phyloP scores from a whole-genome alignment of 2,888 invertebrate genomes.

The Synanthedon myopaeformis region DNA sequence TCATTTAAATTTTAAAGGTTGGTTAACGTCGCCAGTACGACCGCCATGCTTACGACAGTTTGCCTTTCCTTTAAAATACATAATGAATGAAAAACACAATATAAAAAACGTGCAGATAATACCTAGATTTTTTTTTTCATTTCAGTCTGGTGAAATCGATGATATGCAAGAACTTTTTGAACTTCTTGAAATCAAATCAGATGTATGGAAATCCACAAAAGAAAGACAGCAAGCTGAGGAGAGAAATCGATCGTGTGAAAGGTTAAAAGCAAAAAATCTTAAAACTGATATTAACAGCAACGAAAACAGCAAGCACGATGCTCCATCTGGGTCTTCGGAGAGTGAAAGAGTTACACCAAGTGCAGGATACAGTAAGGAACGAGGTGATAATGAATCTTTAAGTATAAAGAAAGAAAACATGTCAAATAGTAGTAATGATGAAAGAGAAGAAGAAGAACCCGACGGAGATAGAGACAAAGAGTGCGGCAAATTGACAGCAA shows the following conservation, averaged over 20 bases:
- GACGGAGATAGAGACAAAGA: constrained; percentile 64
- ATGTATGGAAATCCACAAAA: constrained; percentile 76
- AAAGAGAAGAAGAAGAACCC: constrained; percentile 61
- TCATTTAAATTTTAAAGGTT: too few relatives aligned
- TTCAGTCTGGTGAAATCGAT: constrained; percentile 82
- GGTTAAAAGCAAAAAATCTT: constrained; percentile 53
- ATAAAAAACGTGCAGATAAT: too few relatives aligned
- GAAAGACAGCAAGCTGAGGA: constrained; percentile 65
- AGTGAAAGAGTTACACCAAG: constrained; percentile 60
- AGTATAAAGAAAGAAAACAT: constrained; percentile 66
- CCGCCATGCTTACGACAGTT: too few relatives aligned
- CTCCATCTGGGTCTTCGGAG: constrained; percentile 62
- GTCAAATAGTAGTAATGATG: constrained; percentile 66
- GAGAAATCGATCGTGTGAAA: constrained; percentile 60
- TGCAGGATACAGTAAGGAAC: constrained; percentile 61
- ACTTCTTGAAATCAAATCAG: constrained; percentile 86
- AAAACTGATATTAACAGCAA: constrained; percentile 67
- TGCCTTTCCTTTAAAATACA: too few relatives aligned
- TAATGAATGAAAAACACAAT: too few relatives aligned
- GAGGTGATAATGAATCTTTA: constrained; percentile 49
- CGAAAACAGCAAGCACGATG: constrained; percentile 65
- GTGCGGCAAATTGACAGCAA: constrained; percentile 63
- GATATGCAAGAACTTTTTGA: constrained; percentile 87
- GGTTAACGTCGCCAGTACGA: too few relatives aligned
- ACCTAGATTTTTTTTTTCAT: constrained; percentile 10